phyloP scores from a whole-genome alignment of 2,113 vertebrate species.

The Mellivora capensis region DNA sequence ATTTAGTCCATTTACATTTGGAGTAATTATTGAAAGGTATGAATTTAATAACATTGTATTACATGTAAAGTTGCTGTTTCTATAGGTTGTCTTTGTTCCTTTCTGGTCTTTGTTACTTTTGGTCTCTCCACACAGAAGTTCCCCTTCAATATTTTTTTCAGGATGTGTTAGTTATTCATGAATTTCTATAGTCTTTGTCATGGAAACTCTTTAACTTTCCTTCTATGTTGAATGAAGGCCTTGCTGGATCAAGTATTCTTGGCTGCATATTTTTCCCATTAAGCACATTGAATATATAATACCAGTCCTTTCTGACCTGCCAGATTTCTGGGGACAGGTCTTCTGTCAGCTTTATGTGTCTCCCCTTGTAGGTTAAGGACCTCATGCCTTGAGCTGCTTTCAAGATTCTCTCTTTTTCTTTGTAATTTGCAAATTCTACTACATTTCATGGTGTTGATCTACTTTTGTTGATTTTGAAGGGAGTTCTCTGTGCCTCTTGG shows the following conservation, averaged over 20 bases:
- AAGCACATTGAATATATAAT: not conserved
- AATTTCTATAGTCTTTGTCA: not conserved
- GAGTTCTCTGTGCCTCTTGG: no score
- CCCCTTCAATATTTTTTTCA: not conserved
- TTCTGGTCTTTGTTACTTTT: not conserved
- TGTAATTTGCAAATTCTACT: no score
- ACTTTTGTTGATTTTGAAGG: no score
- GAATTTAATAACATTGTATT: not conserved
- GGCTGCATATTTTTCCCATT: not conserved
- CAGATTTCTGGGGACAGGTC: not conserved
- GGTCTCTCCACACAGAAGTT: not conserved
- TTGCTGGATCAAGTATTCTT: not conserved
- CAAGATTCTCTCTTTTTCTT: no score
- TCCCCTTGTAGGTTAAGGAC: no score
- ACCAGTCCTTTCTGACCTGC: not conserved
- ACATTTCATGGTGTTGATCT: no score
- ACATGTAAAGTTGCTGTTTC: not conserved
- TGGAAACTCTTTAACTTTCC: not conserved
- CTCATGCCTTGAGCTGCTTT: no score
- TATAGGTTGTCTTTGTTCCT: not conserved
- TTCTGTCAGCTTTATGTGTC: not conserved
- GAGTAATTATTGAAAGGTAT: not conserved
- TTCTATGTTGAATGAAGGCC: not conserved
- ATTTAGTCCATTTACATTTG: not conserved
- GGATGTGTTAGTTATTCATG: not conserved